phyloP scores from a whole-genome alignment of 2,797 vertebrate species.

The Eulemur coronatus region DNA sequence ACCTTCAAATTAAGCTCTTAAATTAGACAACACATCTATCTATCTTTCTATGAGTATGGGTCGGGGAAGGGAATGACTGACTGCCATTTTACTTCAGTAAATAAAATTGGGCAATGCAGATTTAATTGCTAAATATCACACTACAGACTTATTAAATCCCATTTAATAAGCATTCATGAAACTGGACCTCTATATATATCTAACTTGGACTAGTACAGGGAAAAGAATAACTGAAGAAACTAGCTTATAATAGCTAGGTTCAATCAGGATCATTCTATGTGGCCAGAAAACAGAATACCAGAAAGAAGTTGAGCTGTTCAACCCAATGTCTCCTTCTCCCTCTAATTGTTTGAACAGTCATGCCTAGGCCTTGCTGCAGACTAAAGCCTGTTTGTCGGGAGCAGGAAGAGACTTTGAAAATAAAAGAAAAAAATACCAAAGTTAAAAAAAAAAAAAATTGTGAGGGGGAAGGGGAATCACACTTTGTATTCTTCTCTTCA shows the following conservation, averaged over 20 bases:
- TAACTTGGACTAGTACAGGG: neutral
- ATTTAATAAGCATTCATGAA: neutral
- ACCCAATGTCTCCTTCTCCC: conserved; percentile 86
- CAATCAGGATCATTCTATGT: conserved; percentile 75
- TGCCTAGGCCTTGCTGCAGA: conserved; percentile 89
- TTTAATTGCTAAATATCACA: neutral
- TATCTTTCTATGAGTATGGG: neutral
- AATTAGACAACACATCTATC: neutral
- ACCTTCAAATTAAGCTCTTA: conserved; percentile 33
- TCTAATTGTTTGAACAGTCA: conserved; percentile 84
- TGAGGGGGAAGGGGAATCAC: conserved; percentile 80
- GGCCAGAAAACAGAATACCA: conserved; percentile 77
- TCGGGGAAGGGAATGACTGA: neutral
- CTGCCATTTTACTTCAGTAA: neutral
- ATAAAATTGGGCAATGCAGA: neutral
- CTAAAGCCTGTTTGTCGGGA: conserved; percentile 88
- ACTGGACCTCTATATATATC: neutral
- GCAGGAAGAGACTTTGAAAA: conserved; percentile 88
- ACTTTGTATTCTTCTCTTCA: conserved; percentile 74
- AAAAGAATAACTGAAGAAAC: neutral
- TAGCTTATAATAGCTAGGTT: conserved; percentile 53
- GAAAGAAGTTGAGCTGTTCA: conserved; percentile 81
- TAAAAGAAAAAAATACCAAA: conserved; percentile 81
- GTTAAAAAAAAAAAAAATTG: conserved; percentile 81
- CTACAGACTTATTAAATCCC: neutral